Conservation (phyloP, 2,797 vertebrate genomes). For the Antrozous pallidus region DNA sequence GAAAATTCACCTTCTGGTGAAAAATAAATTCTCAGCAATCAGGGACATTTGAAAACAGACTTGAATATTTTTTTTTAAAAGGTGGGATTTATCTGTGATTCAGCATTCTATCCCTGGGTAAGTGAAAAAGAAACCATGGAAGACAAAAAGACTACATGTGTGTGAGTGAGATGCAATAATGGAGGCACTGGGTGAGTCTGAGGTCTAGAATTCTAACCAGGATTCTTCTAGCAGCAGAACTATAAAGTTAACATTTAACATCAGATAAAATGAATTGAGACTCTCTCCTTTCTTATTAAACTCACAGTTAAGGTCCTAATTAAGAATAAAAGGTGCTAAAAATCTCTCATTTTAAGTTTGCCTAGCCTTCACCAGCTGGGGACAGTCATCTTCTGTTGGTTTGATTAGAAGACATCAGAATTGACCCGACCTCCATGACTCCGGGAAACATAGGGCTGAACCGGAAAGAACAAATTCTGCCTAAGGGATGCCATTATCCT, state of each 20-base stretch:
- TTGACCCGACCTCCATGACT: background rate
- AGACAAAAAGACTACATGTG: background rate
- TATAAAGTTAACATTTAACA: background rate
- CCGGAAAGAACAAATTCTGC: background rate
- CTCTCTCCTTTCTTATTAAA: background rate
- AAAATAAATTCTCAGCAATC: background rate
- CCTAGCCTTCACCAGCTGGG: background rate
- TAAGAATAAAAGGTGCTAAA: background rate
- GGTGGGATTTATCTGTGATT: background rate
- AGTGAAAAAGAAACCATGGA: too few species aligned
- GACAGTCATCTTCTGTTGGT: background rate
- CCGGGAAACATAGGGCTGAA: background rate
- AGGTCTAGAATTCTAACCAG: background rate
- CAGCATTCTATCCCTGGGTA: background rate
- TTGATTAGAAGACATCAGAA: background rate
- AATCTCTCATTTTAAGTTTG: background rate
- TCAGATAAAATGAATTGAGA: background rate
- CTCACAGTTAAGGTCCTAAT: background rate
- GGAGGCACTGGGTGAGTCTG: background rate
- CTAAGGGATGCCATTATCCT: background rate
- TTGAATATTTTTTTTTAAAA: background rate
- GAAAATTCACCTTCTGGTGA: background rate
- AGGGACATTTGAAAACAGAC: background rate
- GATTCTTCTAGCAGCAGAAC: background rate
- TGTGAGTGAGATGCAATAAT: background rate